A percentile compares a stretch with the other conserved stretches of the same genome.
Evolutionary conservation across 2,888 invertebrate genomes (phyloP).

Genomic region (Galeruca laticollis): DNA sequence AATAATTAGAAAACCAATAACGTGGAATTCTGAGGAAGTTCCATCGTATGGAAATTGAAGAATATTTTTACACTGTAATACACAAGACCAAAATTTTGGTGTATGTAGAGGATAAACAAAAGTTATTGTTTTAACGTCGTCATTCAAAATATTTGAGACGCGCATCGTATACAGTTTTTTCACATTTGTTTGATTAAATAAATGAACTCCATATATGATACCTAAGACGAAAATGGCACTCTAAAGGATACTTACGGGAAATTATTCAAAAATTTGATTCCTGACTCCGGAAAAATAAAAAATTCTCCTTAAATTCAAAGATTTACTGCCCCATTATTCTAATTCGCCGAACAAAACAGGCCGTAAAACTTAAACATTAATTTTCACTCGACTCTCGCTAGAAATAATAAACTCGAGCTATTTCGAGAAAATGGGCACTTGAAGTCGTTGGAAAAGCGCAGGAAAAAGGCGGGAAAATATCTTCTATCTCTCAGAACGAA

Average conservation of each 20-base stretch:
- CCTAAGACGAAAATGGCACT: slow-evolving; percentile 2
- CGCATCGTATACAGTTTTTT: not conserved
- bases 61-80: too few relatives aligned
- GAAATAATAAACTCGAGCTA: slow-evolving; percentile 40
- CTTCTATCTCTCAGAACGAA: slow-evolving; percentile 59
- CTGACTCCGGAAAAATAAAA: slow-evolving; percentile 1
- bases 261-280: slow-evolving; percentile 19
- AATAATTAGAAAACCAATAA: too few relatives aligned
- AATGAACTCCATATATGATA: not conserved
- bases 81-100: too few relatives aligned
- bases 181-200: not conserved
- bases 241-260: slow-evolving; percentile 1
- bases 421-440: slow-evolving; percentile 37
- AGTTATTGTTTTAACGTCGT: too few relatives aligned
- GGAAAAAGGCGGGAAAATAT: slow-evolving; percentile 47
- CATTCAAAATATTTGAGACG: not conserved
- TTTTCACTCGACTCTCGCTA: slow-evolving; percentile 42
- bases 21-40: too few relatives aligned
- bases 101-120: too few relatives aligned
- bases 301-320: slow-evolving; percentile 6
- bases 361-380: slow-evolving; percentile 43
- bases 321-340: slow-evolving; percentile 22
- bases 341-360: slow-evolving; percentile 22
- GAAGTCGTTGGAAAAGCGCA: slow-evolving; percentile 32
- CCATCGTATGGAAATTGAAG: too few relatives aligned